Percentiles rank a stretch among this genome's conserved stretches.
These are phyloP conservation scores for Norana najaformis DNA, from an alignment of 2,888 invertebrate genomes.

Conservation along the genomic window DNA sequence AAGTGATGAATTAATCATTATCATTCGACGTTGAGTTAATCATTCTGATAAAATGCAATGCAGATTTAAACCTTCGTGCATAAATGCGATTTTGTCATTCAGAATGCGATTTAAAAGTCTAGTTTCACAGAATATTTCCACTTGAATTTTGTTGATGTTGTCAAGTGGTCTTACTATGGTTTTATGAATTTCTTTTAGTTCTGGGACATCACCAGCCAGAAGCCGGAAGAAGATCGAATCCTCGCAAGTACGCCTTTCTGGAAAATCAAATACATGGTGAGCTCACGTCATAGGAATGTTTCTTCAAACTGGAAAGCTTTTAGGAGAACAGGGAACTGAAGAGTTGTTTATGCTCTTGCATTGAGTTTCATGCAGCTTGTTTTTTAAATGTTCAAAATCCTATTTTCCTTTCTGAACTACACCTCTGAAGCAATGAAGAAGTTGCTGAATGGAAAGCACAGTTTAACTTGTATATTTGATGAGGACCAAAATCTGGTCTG, in stretches of 20 bases:
- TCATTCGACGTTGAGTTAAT: too few species aligned
- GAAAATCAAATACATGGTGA: slow-evolving; percentile 84
- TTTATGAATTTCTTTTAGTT: slow-evolving; percentile 64
- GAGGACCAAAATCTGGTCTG: too few species aligned
- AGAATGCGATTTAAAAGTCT: too few species aligned
- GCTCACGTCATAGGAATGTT: not conserved
- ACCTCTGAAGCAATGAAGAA: not conserved
- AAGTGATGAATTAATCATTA: too few species aligned
- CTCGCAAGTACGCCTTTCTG: slow-evolving; percentile 78
- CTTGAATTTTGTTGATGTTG: too few species aligned
- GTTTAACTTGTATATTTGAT: not conserved
- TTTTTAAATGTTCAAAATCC: not conserved
- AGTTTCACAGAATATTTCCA: too few species aligned
- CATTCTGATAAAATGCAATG: too few species aligned
- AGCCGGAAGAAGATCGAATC: slow-evolving; percentile 81
- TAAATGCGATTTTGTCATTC: too few species aligned
- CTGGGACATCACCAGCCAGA: slow-evolving; percentile 84
- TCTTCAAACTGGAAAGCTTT: not conserved
- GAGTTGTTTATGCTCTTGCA: not conserved
- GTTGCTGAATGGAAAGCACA: not conserved
- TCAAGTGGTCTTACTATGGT: not conserved
- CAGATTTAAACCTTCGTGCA: too few species aligned
- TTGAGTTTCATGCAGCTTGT: not conserved
- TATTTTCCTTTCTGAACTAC: not conserved
- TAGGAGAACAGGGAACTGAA: too few species aligned